Percentiles rank a stretch among this genome's conserved stretches.
phyloP scores from a whole-genome alignment of 1,140 invertebrate species.

The Calliopsis andreniformis region DNA sequence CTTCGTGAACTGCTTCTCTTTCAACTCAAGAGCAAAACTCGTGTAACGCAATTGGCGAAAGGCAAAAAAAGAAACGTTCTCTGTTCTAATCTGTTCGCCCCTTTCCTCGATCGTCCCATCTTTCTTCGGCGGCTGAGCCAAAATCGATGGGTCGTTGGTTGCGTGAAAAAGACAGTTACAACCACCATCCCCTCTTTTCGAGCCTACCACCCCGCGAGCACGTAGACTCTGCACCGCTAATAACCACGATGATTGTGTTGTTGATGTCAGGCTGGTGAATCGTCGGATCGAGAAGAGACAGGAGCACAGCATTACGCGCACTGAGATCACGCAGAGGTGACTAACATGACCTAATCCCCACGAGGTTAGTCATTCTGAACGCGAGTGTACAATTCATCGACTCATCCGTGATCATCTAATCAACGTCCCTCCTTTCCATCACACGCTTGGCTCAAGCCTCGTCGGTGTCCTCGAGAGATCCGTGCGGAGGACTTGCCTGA shows the following conservation, averaged over 20 bases:
- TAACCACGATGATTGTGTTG: constrained; percentile 38
- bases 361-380: constrained; percentile 58
- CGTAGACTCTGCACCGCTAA: not conserved
- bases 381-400: constrained; percentile 16
- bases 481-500: no score
- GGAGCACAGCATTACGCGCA: constrained; percentile 86
- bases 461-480: no score
- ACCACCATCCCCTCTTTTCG: not conserved
- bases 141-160: not conserved
- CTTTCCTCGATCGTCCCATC: not conserved
- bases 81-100: not conserved
- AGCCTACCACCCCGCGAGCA: not conserved
- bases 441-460: not conserved
- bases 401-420: not conserved
- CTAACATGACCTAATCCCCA: constrained; percentile 72
- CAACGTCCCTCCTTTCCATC: not conserved
- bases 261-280: constrained; percentile 85
- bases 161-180: constrained; percentile 64
- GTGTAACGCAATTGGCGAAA: not conserved
- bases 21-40: not conserved
- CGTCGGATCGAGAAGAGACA: constrained; percentile 86
- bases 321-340: constrained; percentile 87
- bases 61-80: not conserved
- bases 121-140: no score
- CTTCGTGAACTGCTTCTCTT: not conserved